These are phyloP conservation scores for Ispidina lecontei DNA, from an alignment of 2,797 vertebrate genomes.

Conservation along the genomic window DNA sequence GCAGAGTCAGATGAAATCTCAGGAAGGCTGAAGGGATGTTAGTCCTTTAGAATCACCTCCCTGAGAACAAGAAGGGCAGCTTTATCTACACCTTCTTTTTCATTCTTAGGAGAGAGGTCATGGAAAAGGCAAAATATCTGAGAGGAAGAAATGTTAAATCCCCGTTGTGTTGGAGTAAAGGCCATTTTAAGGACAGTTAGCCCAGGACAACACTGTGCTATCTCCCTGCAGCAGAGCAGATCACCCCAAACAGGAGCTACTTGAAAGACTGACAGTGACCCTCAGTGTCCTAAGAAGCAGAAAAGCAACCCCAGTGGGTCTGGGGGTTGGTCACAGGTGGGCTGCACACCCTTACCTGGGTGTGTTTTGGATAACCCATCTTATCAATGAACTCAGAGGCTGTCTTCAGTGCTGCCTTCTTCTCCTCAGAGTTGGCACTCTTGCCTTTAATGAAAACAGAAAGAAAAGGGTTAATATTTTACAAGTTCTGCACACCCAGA, in stretches of 20 bases:
- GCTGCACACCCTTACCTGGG: slow-evolving; percentile 80
- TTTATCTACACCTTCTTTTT: background rate
- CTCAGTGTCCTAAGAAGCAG: background rate
- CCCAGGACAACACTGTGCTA: background rate
- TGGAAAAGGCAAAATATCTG: background rate
- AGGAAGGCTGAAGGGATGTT: background rate
- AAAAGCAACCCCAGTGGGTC: background rate
- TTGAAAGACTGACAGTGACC: background rate
- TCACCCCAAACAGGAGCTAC: background rate
- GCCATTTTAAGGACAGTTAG: background rate
- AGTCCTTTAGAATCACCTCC: background rate
- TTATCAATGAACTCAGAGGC: slow-evolving; percentile 96
- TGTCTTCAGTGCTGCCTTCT: slow-evolving; percentile 90
- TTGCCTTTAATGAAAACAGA: slow-evolving; percentile 79
- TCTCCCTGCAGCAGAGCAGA: background rate
- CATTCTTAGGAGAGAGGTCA: background rate
- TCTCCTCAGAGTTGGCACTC: slow-evolving; percentile 91
- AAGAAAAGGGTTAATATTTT: background rate
- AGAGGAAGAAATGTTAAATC: background rate
- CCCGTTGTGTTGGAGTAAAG: background rate
- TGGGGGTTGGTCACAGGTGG: background rate
- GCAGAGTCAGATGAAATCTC: background rate
- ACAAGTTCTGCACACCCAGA: background rate
- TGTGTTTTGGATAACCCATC: slow-evolving; percentile 94
- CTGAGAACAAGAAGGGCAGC: background rate